These are phyloP conservation scores for Heliconius ethilla DNA, from an alignment of 2,888 invertebrate genomes.

Conservation along the genomic window DNA sequence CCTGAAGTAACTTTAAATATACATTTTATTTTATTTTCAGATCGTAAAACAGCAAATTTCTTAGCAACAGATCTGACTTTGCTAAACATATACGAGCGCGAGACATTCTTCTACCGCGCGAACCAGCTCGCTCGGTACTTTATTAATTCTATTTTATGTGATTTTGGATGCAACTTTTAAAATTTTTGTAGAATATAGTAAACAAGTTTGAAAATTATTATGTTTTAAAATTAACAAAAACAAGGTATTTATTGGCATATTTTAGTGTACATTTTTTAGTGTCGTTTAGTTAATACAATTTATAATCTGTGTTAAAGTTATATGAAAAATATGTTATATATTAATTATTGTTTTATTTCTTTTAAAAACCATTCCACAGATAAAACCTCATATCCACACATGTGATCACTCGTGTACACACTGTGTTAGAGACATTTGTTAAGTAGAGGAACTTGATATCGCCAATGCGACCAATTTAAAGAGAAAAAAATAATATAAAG, in stretches of 20 bases:
- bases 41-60: slow-evolving; percentile 56
- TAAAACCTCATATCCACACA: no score
- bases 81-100: slow-evolving; percentile 63
- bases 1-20: not conserved
- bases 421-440: not conserved
- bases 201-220: not conserved
- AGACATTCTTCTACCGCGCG: slow-evolving; percentile 58
- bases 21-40: slow-evolving; percentile 48
- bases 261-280: not conserved
- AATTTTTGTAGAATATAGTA: not conserved
- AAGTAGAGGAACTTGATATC: not conserved
- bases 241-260: not conserved
- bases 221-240: not conserved
- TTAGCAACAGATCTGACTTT: slow-evolving; percentile 56
- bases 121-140: slow-evolving; percentile 51
- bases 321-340: not conserved
- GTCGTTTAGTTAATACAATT: not conserved
- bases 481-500: slow-evolving; percentile 36
- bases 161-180: slow-evolving; percentile 58
- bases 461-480: no score
- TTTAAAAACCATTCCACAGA: no score
- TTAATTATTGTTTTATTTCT: not conserved
- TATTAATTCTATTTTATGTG: slow-evolving; percentile 57
- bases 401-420: no score
- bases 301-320: slow-evolving; percentile 1